Base-by-base conservation (phyloP, 2,113 vertebrate species). In the Gymnorhina tibicen region DNA sequence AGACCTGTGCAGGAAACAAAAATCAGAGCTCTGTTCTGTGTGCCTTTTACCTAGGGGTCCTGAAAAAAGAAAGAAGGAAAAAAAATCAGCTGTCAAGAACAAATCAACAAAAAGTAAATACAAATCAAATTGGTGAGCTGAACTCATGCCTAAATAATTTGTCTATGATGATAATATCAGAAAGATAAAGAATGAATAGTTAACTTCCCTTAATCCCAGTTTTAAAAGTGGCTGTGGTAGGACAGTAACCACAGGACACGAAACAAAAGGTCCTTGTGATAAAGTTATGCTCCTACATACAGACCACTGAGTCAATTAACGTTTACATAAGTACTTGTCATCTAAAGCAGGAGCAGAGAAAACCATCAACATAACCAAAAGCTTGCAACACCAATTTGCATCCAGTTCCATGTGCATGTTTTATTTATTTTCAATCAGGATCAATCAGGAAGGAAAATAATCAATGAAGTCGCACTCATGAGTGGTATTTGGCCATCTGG, bases 391-490 rank as follows among this genome's bases (percentile, higher is more conserved):
- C 92, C 95, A 97, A 98, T 98, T 97, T 98, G 98, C 98, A 98
- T 98, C 97, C 97, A 98, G 98, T 98, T 98, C 95, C 77, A 93
- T 98, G 98, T 98, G 97, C 95, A 91, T 98, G 98, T 98, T 99
- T 98, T 98, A 98, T 99, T 99, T 99, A 98, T 99, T 98, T 98
- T 98, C 98, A 96, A 97, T 98, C 98, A 98, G 98, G 98, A 99
- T 98, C 98, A 98, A 99, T 99, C 98, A 98, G 98, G 98, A 98
- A 98, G 98, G 96, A 98, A 98, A 99, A 98, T 98, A 98, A 98
- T 98, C 99, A 98, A 98, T 98, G 98, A 98, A 99, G 98, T 98
- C n/a, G n/a, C 91, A 66, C 98, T 98, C 92, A 86, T 97, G 98
- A 98, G 97, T 91, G 97, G 98, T 98, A 98, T 98, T 97, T 87